Evolutionary conservation across 2,113 vertebrate genomes (phyloP).

Genomic region (Xerus inauris): DNA sequence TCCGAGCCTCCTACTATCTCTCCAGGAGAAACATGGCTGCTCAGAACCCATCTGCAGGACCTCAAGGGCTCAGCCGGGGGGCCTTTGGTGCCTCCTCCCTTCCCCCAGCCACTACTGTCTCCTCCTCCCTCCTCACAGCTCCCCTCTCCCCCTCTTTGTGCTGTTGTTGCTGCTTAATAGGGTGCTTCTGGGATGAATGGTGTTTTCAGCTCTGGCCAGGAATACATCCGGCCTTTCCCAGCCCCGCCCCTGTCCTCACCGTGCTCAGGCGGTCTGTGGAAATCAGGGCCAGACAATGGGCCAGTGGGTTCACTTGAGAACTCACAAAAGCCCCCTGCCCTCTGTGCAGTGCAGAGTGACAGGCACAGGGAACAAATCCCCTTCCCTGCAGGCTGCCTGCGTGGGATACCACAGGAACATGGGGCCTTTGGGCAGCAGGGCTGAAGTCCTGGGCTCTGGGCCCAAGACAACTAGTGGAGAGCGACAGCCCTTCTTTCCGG

Average conservation of each 20-base stretch:
- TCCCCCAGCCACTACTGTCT: too few species aligned
- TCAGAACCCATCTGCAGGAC: neutral
- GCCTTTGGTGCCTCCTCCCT: neutral
- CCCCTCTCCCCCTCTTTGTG: neutral
- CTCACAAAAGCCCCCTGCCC: constrained; percentile 60
- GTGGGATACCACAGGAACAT: neutral
- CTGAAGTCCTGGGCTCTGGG: neutral
- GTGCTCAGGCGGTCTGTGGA: neutral
- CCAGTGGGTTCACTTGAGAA: constrained; percentile 36
- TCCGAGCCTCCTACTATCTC: neutral
- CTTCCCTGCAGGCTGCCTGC: neutral
- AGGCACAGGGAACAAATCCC: constrained; percentile 52
- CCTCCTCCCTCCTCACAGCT: neutral
- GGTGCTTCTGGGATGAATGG: constrained; percentile 6
- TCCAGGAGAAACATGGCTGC: neutral
- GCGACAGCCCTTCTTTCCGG: neutral
- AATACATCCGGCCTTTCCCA: constrained; percentile 63
- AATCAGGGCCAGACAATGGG: constrained; percentile 47
- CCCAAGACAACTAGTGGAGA: neutral
- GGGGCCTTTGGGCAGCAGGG: neutral
- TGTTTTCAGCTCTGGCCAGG: constrained; percentile 64
- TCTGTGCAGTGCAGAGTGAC: neutral
- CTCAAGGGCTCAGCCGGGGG: neutral
- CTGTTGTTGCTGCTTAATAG: constrained; percentile 29
- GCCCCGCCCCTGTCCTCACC: neutral